Evolutionary conservation across 1,140 invertebrate genomes (phyloP).

Genomic region (Cyclargus thomasi): DNA sequence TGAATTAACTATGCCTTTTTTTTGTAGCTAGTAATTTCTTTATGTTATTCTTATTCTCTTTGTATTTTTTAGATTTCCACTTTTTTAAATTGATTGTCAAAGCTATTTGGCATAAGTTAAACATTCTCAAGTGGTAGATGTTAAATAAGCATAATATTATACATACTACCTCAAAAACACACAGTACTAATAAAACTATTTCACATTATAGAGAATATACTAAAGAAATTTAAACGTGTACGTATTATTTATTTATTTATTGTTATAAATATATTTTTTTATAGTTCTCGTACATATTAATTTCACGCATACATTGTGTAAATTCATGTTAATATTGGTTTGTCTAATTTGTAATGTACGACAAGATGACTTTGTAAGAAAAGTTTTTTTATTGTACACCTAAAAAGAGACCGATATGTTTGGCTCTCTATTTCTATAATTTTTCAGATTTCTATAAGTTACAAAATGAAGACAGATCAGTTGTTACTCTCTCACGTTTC

Average conservation of each 20-base stretch:
- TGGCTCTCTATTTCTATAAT: too few species aligned
- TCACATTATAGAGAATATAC: conserved; percentile 4
- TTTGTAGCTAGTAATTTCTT: background rate
- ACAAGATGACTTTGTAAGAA: too few species aligned
- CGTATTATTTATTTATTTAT: conserved; percentile 13
- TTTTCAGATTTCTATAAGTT: too few species aligned
- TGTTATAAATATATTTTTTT: background rate
- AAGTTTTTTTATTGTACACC: too few species aligned
- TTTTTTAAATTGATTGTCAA: too few species aligned
- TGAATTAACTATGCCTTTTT: too few species aligned
- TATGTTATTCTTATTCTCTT: too few species aligned
- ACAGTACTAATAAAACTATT: background rate
- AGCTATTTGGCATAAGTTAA: too few species aligned
- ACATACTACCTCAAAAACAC: background rate
- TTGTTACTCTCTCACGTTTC: background rate
- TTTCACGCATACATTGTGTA: conserved; percentile 6
- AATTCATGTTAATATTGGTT: background rate
- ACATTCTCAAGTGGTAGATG: too few species aligned
- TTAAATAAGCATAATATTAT: too few species aligned
- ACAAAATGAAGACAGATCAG: background rate
- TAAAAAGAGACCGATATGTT: too few species aligned
- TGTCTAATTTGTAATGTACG: background rate
- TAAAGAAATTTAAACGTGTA: conserved; percentile 14
- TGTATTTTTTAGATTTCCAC: too few species aligned
- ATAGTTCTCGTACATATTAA: conserved; percentile 9